phyloP scores from a whole-genome alignment of 2,888 invertebrate genomes.

The Andrena minutula region DNA sequence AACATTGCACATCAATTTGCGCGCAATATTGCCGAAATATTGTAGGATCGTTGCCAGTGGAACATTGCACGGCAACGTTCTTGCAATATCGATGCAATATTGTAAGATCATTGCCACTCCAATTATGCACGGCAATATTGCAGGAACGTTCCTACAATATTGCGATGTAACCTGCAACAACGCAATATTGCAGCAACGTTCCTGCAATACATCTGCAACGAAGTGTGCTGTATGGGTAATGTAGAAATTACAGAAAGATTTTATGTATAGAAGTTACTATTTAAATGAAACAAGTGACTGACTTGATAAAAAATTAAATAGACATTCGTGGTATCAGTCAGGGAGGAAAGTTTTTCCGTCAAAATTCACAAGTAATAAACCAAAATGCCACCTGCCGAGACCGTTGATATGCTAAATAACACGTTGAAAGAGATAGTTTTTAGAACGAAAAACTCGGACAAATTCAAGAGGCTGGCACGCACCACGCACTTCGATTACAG shows the following conservation, averaged over 20 bases:
- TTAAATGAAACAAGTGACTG: background rate
- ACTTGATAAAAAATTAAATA: background rate
- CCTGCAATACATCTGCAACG: too few species aligned
- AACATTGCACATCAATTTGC: too few species aligned
- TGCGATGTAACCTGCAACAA: too few species aligned
- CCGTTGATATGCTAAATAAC: constrained; percentile 76
- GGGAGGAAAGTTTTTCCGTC: constrained; percentile 18
- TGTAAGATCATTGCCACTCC: too few species aligned
- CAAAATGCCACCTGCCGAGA: constrained; percentile 78
- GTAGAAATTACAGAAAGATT: background rate
- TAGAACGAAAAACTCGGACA: constrained; percentile 73
- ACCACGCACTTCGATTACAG: constrained; percentile 74
- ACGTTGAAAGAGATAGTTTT: constrained; percentile 76
- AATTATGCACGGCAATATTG: too few species aligned
- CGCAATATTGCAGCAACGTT: too few species aligned
- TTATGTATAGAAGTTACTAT: background rate
- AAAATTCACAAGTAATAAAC: constrained; percentile 56
- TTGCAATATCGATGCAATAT: too few species aligned
- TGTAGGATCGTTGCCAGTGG: too few species aligned
- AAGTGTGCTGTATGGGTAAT: too few species aligned
- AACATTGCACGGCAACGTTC: too few species aligned
- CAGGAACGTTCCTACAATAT: too few species aligned
- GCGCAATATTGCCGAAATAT: too few species aligned
- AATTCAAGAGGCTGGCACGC: constrained; percentile 74
- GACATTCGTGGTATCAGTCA: background rate